Conservation (phyloP, 2,888 invertebrate species). For the Prosapia bicincta region DNA sequence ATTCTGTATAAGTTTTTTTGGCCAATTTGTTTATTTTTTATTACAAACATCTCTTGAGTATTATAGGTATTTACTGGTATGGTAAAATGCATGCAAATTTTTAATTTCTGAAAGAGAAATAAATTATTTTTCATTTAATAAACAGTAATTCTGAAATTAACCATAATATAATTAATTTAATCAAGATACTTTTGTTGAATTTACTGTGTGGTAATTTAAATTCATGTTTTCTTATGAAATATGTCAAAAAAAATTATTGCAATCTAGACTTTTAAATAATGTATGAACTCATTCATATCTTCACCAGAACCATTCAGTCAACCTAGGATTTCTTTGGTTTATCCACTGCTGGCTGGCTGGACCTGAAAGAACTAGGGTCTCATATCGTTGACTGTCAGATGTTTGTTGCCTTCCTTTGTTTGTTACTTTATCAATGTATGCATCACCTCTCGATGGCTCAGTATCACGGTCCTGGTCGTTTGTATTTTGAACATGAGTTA, state of each 20-base stretch:
- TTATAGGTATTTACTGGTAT: background rate
- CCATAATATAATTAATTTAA: no score
- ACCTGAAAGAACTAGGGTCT: slow-evolving; percentile 34
- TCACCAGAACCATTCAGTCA: slow-evolving; percentile 37
- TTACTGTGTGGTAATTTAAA: background rate
- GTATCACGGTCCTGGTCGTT: slow-evolving; percentile 11
- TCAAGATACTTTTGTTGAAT: no score
- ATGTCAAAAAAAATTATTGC: background rate
- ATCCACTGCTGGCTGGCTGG: slow-evolving; percentile 26
- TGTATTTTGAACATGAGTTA: slow-evolving; percentile 28
- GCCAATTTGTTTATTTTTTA: background rate
- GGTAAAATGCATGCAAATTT: background rate
- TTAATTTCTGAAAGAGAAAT: background rate
- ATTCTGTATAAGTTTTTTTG: background rate
- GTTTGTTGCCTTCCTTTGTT: slow-evolving; percentile 13
- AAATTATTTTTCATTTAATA: background rate
- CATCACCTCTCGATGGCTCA: slow-evolving; percentile 13
- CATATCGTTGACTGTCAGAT: slow-evolving; percentile 31
- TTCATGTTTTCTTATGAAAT: background rate
- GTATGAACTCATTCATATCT: background rate
- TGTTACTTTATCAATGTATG: slow-evolving; percentile 2
- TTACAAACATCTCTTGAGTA: background rate
- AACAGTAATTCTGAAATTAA: background rate
- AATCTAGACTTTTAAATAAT: no score
- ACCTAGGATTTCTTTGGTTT: slow-evolving; percentile 30